A percentile compares a stretch with the other conserved stretches of the same genome.
Evolutionary conservation across 2,113 vertebrate species (phyloP).

Genomic region (Misgurnus anguillicaudatus): DNA sequence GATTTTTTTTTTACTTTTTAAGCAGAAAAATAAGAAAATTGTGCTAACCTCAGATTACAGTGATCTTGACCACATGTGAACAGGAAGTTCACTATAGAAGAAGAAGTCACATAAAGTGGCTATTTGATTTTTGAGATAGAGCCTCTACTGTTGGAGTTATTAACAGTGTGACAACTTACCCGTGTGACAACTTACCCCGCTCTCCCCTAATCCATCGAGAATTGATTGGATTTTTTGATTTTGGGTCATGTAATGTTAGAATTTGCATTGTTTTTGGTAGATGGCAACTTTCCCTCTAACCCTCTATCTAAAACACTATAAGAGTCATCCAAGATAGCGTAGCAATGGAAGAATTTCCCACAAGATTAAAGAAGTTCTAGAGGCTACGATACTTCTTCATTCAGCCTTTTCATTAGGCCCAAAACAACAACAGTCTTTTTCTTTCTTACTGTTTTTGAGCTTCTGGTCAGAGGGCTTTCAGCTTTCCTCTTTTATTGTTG

Average conservation of each 20-base stretch:
- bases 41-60: too few species aligned
- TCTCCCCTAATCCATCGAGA: too few species aligned
- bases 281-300: slow-evolving; percentile 68
- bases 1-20: too few species aligned
- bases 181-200: too few species aligned
- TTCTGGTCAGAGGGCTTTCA: slow-evolving; percentile 52
- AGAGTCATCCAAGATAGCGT: slow-evolving; percentile 62
- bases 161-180: too few species aligned
- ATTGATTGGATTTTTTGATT: too few species aligned
- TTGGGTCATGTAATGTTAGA: slow-evolving; percentile 6
- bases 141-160: too few species aligned
- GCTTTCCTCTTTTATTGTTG: slow-evolving; percentile 76
- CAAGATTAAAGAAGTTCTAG: slow-evolving; percentile 77
- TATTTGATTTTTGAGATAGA: too few species aligned
- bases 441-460: slow-evolving; percentile 3
- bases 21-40: too few species aligned
- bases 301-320: slow-evolving; percentile 58
- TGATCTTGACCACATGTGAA: too few species aligned
- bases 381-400: slow-evolving; percentile 66
- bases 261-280: slow-evolving; percentile 65
- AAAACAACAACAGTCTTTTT: slow-evolving; percentile 5
- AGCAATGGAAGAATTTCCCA: slow-evolving; percentile 64
- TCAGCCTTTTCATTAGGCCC: slow-evolving; percentile 47
- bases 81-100: too few species aligned
- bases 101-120: too few species aligned